Percentiles rank a stretch among this genome's conserved stretches.
phyloP scores from a whole-genome alignment of 1,140 invertebrate species.

The Notospermus geniculatus region DNA sequence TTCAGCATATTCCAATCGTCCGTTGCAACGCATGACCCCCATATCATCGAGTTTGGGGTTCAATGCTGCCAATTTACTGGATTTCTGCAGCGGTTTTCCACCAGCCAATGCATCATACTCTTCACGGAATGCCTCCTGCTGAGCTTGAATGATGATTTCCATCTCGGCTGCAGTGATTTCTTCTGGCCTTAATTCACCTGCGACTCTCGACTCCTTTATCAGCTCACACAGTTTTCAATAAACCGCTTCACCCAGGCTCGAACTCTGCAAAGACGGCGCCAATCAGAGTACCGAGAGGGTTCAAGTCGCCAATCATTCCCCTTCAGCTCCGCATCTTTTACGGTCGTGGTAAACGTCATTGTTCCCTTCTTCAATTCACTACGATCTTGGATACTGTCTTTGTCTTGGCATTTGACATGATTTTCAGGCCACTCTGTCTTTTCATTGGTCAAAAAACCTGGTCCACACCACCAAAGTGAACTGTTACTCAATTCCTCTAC shows the following conservation, averaged over 20 bases:
- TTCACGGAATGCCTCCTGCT: too few relatives aligned
- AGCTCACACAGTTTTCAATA: too few relatives aligned
- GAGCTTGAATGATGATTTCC: too few relatives aligned
- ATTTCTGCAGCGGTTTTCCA: slow-evolving; percentile 2
- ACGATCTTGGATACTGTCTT: neutral
- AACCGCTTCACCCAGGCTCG: too few relatives aligned
- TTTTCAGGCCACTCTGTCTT: slow-evolving; percentile 1
- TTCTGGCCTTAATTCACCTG: too few relatives aligned
- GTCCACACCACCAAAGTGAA: neutral
- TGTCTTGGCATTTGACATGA: neutral
- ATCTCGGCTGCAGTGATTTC: too few relatives aligned
- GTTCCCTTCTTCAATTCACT: neutral
- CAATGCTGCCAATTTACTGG: slow-evolving; percentile 8
- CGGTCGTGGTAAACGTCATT: neutral
- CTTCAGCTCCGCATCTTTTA: too few relatives aligned
- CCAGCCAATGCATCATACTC: too few relatives aligned
- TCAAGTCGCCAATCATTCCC: neutral
- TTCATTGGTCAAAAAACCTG: neutral
- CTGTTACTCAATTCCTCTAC: neutral
- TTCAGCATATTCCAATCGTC: slow-evolving; percentile 10
- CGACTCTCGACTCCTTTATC: too few relatives aligned
- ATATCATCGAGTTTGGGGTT: slow-evolving; percentile 16
- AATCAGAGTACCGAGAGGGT: slow-evolving; percentile 7
- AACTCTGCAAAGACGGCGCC: too few relatives aligned
- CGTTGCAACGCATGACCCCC: slow-evolving; percentile 14